Evolutionary conservation across 2,113 vertebrate genomes (phyloP).

Genomic region (Cephalopterus ornatus): DNA sequence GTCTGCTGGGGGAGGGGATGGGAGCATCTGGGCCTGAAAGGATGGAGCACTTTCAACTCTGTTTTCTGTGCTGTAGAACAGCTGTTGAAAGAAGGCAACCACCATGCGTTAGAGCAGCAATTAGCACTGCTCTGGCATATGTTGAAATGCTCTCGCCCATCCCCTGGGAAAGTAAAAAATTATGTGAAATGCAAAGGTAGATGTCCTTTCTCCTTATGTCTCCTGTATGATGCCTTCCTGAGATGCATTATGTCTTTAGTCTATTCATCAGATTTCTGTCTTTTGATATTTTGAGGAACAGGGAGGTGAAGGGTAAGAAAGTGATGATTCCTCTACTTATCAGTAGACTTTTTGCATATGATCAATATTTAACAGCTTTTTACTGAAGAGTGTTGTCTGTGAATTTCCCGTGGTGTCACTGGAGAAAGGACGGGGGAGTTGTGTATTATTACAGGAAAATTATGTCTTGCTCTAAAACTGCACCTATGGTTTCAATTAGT

Average conservation of each 20-base stretch:
- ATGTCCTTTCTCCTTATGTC: neutral
- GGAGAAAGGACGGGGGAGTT: neutral
- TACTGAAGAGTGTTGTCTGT: neutral
- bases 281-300: neutral
- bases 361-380: neutral
- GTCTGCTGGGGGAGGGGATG: slow-evolving; percentile 4
- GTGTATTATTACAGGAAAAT: neutral
- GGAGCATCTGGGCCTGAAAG: slow-evolving; percentile 35
- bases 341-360: neutral
- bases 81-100: slow-evolving; percentile 42
- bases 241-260: neutral
- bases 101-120: neutral
- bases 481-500: slow-evolving; percentile 49
- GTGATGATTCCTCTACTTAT: neutral
- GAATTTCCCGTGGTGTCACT: neutral
- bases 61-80: slow-evolving; percentile 10
- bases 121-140: slow-evolving; percentile 11
- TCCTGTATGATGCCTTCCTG: neutral
- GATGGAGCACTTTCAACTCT: slow-evolving; percentile 37
- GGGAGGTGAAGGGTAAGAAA: neutral
- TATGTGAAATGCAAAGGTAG: neutral
- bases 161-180: neutral
- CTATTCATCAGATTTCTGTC: neutral
- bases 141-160: neutral
- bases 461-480: neutral